Conservation (phyloP, 2,113 vertebrate species). For the Holacanthus passer region DNA sequence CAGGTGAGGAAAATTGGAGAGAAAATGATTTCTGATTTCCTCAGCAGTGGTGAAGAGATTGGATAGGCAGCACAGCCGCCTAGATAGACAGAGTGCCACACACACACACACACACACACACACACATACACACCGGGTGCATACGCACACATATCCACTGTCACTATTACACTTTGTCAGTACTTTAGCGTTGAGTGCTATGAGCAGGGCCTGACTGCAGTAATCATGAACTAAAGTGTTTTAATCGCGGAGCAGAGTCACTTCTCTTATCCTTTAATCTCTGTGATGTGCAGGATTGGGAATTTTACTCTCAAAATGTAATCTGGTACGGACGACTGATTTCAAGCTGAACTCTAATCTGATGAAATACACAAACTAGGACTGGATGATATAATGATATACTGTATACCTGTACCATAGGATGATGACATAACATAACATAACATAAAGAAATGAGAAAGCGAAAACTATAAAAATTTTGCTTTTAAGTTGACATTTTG, state of each 20-base stretch:
- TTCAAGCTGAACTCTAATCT: neutral
- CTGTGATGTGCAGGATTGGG: constrained; percentile 50
- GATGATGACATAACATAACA: no score
- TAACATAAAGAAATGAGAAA: no score
- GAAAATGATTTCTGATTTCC: constrained; percentile 64
- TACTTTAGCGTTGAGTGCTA: constrained; percentile 38
- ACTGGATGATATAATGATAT: no score
- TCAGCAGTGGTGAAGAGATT: constrained; percentile 44
- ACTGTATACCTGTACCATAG: neutral
- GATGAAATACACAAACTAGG: neutral
- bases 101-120: constrained; percentile 26
- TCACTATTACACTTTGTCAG: constrained; percentile 35
- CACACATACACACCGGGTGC: constrained; percentile 5
- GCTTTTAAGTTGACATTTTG: neutral
- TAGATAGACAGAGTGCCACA: constrained; percentile 24
- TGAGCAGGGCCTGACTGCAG: constrained; percentile 33
- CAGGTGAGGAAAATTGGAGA: constrained; percentile 56
- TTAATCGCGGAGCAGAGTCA: constrained; percentile 62
- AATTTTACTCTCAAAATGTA: constrained; percentile 28
- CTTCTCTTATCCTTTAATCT: constrained; percentile 65
- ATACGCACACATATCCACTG: constrained; percentile 10
- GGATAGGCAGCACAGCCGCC: constrained; percentile 12
- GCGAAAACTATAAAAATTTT: no score
- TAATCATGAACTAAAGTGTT: constrained; percentile 70
- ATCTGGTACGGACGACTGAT: constrained; percentile 16